Base-by-base conservation (phyloP, 1,140 invertebrate genomes). In the Lepidurus couesii region DNA sequence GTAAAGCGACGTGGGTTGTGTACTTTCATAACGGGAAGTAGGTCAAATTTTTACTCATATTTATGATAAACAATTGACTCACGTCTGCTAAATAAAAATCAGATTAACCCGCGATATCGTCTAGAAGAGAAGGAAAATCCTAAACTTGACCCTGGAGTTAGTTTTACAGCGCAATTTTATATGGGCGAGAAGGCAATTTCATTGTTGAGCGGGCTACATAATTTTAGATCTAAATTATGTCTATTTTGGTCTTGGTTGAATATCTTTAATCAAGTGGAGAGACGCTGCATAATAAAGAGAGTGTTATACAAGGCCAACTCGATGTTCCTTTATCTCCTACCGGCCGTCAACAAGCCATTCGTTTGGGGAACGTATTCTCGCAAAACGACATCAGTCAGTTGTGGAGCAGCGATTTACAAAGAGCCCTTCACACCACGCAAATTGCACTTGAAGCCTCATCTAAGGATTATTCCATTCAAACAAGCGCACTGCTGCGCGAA, bases 291-390 rank as follows among this genome's bases (percentile, higher is more conserved):
- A 79, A 79, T 24, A 74, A 79, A 75, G 73, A 74, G 43, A 44
- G 34, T 44, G 44, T 79, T 42, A 74, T 79, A 10, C 78, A 79
- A 79, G 78, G 78, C 13, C 78, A 79, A 26, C 78, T 79, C 16
- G 78, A 79, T 26, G 75, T 79, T 26, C 78, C 78, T 44, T 44
- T 79, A 16, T 79, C 78, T 8, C 73, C 65, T 0, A 79, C 74
- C 42, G 78, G 78, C 34, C 47, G 47, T 2, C 26, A 45, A 13
- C 78, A 79, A 75, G 78, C 78, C 10, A 26, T 42, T 42, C 44
- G 13, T 24, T 24, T 79, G 9, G 73, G 73, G 5, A 26, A 79
- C 26, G 34, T 34, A 75, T 42, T 75, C 21, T 16, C 13, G 34
- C 44, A 75, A 26, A 10, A 13, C 44, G 11, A 74, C 13, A 75